Evolutionary conservation across 2,888 invertebrate genomes (phyloP), one percentile per base, ranked within the genome.

Genomic region (Chloroclysta siterata): DNA sequence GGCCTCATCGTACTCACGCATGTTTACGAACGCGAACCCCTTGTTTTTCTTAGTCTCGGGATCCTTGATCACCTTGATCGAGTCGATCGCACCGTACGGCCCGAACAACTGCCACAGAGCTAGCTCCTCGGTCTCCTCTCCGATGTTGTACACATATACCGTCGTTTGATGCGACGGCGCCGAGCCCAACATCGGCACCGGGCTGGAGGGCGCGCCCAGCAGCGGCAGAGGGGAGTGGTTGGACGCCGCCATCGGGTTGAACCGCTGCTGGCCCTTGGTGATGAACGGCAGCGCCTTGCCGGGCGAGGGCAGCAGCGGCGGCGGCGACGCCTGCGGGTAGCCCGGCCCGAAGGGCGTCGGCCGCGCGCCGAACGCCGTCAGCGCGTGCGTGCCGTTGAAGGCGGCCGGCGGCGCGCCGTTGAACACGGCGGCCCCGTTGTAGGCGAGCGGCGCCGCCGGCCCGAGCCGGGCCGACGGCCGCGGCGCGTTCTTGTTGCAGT

Each of bases 21-120:
- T 93, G 80, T 93, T 93, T 54, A 93, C 93, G 76, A 93, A 93
- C 58, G 93, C 93, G 74, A 93, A 93, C 71, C 93, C 93, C 80
- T 92, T 93, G 77, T 93, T 93, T 85, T 93, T 93, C 88, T 93
- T 93, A 65, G 93, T 93, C 79, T 93, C 93, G 1, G 93, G 91
- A 77, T 93, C 93, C 78, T 93, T 93, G 74, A 93, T 93, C 75
- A 93, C 93, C 80, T 93, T 93, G 69, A 93, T 93, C 51, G 93
- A 93, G 80, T 93, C 93, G 66, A 93, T 93, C 68, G 93, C 93
- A 72, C 93, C 93, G 70, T 93, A 93, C 11, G 93, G 93, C 60
- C 93, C 93, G 60, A 93, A 93, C 72, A 93, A 87, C 82, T 93
- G 93, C 93, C 93, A 93, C 69, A 93, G 82, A 41, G 92, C 88